Base-by-base conservation (phyloP, 2,797 vertebrate species). In the Phataginus tricuspis region DNA sequence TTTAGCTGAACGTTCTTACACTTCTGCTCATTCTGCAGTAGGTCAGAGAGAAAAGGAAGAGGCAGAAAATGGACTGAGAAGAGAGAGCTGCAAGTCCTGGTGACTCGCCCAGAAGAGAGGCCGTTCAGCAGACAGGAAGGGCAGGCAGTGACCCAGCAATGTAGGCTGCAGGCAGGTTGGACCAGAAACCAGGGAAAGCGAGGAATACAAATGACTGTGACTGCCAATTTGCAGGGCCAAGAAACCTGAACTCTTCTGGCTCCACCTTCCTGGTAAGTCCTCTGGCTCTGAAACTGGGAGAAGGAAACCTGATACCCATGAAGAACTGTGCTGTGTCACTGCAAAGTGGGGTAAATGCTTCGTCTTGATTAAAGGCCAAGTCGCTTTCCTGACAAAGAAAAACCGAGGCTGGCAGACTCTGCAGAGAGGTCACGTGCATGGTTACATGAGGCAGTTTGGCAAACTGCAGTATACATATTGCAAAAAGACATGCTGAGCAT, bases 301-400 rank as follows among this genome's bases (percentile, higher is more conserved):
- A 90, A 88, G 57, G 95, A 97, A 96, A 97, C 86, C 83, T 68
- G 95, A 97, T 93, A 92, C 94, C 91, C 91, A 53, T 80, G 96
- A 77, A 94, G 87, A 87, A 95, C 82, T 23, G 16, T 37, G 78
- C 86, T 69, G 27, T 75, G 37, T 89, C 80, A 86, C 83, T 96
- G 69, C 49, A 27, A n/a, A 66, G 39, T 92, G 64, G 86, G 86
- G 90, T 82, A 83, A 86, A 89, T 18, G 66, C 53, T 88, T 63
- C 34, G 4, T 72, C 66, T 63, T 89, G 88, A 96, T 82, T 79
- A 95, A 92, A 97, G 29, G 84, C 86, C 72, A 92, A 82, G 63
- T 82, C 59, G 14, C 31, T 94, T 85, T 83, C 27, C 86, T 69
- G 83, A 96, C 90, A 95, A 86, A 93, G 94, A 69, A 61, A 74